Conservation (phyloP, 1,140 invertebrate species). For the Apis dorsata region DNA sequence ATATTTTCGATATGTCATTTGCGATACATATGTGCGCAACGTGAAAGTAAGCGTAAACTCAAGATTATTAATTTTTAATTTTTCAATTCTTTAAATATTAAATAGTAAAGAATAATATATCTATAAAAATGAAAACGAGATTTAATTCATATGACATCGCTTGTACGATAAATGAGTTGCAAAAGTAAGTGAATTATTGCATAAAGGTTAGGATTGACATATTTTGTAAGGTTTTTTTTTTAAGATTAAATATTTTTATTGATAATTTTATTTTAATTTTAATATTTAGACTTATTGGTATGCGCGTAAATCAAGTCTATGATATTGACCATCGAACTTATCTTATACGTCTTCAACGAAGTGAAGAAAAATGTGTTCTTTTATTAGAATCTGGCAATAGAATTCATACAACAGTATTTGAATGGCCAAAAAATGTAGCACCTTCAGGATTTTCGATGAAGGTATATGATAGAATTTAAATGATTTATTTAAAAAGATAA, state of each 20-base stretch:
- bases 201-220: constrained; percentile 9
- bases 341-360: constrained; percentile 92
- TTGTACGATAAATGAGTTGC: constrained; percentile 91
- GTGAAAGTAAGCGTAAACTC: neutral
- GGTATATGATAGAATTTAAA: constrained; percentile 77
- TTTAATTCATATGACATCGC: constrained; percentile 96
- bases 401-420: constrained; percentile 96
- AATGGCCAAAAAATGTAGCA: constrained; percentile 98
- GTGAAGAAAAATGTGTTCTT: constrained; percentile 91
- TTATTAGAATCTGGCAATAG: constrained; percentile 96
- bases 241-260: neutral
- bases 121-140: constrained; percentile 90
- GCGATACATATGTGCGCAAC: neutral
- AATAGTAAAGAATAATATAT: neutral
- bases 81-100: neutral
- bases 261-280: constrained; percentile 17
- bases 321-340: constrained; percentile 99
- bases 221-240: neutral
- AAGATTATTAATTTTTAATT: neutral
- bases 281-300: constrained; percentile 88
- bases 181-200: constrained; percentile 83
- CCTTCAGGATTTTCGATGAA: constrained; percentile 99
- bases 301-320: constrained; percentile 98
- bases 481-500: neutral
- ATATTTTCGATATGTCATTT: neutral